Base-by-base conservation (phyloP, 1,140 invertebrate species). In the Halesus radiatus region DNA sequence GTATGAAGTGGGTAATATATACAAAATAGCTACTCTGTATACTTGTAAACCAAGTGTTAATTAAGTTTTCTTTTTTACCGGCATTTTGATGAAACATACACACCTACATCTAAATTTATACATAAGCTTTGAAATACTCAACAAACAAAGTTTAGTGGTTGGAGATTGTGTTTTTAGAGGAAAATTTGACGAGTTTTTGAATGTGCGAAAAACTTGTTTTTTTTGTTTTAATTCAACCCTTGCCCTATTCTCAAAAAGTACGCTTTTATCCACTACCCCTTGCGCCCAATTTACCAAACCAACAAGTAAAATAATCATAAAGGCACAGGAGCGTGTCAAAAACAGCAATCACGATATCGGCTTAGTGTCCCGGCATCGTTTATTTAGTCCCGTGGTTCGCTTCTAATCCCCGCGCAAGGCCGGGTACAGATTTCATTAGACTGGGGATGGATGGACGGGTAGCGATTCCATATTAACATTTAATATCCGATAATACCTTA, bases 381-480 rank as follows among this genome's bases (percentile, higher is more conserved):
- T 53, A 29, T 22, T 10, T 16, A 16, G 50, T 53, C 10, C 13
- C 22, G 50, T 18, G 22, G 50, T n/a, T 23, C 7, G 32, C n/a
- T 56, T 10, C 72, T 74, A 74, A 74, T 58, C 72, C 72, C 8
- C 10, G 18, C 16, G n/a, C 7, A 13, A 20, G 26, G n/a, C 23
- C 54, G 81, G 78, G 37, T 77, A 80, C 78, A 82, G 78, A 82
- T 82, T 82, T 82, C 81, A 82, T 82, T 82, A 82, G 78, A 16
- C 78, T 23, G 78, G 74, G 54, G 78, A 60, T 72, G 76, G 75
- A 66, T 66, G 77, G 64, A 62, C 78, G 75, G 76, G 45, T 72
- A 78, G 78, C 74, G 81, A 82, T 82, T 82, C 80, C 74, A 56
- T 80, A 82, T 80, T 82, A 80, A 82, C 81, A 82, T 82, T 82